Base-by-base conservation (phyloP, 2,888 invertebrate species). In the Caenorhabditis sp. region DNA sequence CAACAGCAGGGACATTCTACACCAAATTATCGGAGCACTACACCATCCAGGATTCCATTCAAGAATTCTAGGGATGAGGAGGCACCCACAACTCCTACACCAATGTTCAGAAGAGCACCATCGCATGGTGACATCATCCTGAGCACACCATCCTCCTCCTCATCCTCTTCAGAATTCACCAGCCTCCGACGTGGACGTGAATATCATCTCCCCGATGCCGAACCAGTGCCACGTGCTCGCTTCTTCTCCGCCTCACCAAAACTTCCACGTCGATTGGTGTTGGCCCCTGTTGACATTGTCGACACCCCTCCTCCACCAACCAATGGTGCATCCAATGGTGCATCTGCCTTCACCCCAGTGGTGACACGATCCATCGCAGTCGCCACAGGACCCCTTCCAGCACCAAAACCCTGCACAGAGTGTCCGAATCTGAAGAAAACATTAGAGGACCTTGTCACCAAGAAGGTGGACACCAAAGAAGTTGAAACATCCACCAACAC, bases 341-440 rank as follows among this genome's bases (percentile, higher is more conserved):
- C 74, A 50, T 72, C 70, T 23, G 71, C 76, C 7, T 63, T 80
- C 8, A 74, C 63, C 50, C 72, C 72, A 43, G 54, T 62, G 0
- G 64, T 63, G 21, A 71, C 67, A 1, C 17, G 72, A 50, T 69
- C 72, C 0, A 54, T 78, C 4, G 78, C 66, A 0, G 76, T 77
- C 0, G 63, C 76, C 5, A 83, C 83, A 0, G 83, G 83, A 17
- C 83, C 83, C 21, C 66, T 81, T 3, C 80, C 83, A 12, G 79
- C 81, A 0, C 67, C 69, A 27, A 82, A 83, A 56, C 83, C 83
- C 0, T 83, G 83, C 56, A 56, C 68, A 25, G 83, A 82, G 56
- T 83, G 83, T 66, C 68, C 76, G 0, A 64, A 59, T 12, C 58
- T 80, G 54, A 62, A 60, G 58, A 75, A 72, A 25, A 64, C 73